Conservation (phyloP, 2,797 vertebrate species). For the Eulemur albifrons region DNA sequence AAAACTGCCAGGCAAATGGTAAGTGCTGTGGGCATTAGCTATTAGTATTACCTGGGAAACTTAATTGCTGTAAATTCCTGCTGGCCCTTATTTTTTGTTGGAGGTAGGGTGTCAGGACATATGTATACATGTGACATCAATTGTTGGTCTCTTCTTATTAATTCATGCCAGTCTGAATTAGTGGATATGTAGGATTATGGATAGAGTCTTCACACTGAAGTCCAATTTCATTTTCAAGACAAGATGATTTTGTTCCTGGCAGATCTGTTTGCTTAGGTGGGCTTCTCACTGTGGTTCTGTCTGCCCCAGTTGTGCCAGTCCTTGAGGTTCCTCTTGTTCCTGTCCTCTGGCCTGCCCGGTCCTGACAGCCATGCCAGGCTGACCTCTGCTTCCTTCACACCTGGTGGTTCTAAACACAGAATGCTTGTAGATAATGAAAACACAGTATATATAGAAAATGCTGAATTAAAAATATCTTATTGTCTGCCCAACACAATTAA, state of each 20-base stretch:
- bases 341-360: not conserved
- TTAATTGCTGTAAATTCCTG: not conserved
- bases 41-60: not conserved
- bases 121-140: not conserved
- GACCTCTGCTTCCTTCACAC: not conserved
- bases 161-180: not conserved
- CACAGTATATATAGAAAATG: constrained; percentile 35
- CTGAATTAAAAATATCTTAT: constrained; percentile 52
- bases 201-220: not conserved
- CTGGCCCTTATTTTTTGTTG: not conserved
- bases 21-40: not conserved
- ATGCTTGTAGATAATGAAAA: not conserved
- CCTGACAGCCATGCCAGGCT: not conserved
- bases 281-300: not conserved
- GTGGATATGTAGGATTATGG: not conserved
- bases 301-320: not conserved
- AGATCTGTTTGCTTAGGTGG: not conserved
- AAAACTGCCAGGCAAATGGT: not conserved
- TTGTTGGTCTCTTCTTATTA: not conserved
- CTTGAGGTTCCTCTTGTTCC: not conserved
- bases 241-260: not conserved
- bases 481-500: constrained; percentile 46
- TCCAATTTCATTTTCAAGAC: not conserved
- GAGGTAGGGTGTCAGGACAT: not conserved
- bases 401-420: constrained; percentile 18